Conservation (phyloP, 1,140 invertebrate species). For the Drosophila pallidifrons region DNA sequence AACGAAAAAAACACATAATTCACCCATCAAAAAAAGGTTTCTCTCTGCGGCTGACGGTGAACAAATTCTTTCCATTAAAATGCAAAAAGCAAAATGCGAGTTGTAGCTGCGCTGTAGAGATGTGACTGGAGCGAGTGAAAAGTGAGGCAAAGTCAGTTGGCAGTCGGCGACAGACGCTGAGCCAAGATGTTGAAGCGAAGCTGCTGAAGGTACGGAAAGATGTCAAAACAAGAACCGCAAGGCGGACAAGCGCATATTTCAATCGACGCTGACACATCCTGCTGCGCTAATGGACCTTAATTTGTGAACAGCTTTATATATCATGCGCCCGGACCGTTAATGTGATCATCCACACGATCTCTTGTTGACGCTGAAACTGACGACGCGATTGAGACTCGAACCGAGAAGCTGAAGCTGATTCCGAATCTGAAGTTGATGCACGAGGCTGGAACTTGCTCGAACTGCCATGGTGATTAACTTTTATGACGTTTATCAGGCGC, state of each 20-base stretch:
- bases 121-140: slow-evolving; percentile 25
- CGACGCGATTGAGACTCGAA: not conserved
- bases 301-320: slow-evolving; percentile 84
- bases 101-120: no score
- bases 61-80: slow-evolving; percentile 75
- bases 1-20: slow-evolving; percentile 40
- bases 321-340: slow-evolving; percentile 77
- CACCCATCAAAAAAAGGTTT: slow-evolving; percentile 57
- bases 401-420: not conserved
- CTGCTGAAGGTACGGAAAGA: slow-evolving; percentile 68
- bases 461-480: slow-evolving; percentile 65
- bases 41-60: slow-evolving; percentile 19
- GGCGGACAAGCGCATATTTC: slow-evolving; percentile 79
- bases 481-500: slow-evolving; percentile 70
- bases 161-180: slow-evolving; percentile 18
- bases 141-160: slow-evolving; percentile 32
- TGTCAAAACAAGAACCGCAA: slow-evolving; percentile 81
- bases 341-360: slow-evolving; percentile 83
- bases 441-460: slow-evolving; percentile 8
- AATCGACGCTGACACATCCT: slow-evolving; percentile 81
- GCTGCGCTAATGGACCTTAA: slow-evolving; percentile 83
- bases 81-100: slow-evolving; percentile 57
- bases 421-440: slow-evolving; percentile 20
- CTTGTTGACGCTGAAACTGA: slow-evolving; percentile 36
- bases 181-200: slow-evolving; percentile 15